phyloP scores from a whole-genome alignment of 1,140 invertebrate genomes.

The Drosophila littoralis region DNA sequence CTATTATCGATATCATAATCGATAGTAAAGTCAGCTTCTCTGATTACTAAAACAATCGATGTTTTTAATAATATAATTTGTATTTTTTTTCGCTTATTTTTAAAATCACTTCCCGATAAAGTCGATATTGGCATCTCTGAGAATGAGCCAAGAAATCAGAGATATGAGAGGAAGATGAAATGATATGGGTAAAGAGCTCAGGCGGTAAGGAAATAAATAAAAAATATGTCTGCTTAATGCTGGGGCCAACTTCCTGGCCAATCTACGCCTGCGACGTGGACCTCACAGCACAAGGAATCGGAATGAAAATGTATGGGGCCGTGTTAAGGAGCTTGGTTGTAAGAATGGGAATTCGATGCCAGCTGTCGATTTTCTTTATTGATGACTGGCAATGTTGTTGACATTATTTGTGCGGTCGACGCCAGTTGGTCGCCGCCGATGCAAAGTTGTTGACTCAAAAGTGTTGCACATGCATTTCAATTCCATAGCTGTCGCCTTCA shows the following conservation, averaged over 20 bases:
- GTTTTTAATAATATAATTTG: no score
- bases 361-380: conserved; percentile 65
- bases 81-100: no score
- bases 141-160: not conserved
- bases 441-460: conserved; percentile 73
- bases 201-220: not conserved
- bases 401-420: conserved; percentile 75
- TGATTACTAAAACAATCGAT: no score
- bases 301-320: not conserved
- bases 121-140: no score
- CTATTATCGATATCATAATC: no score
- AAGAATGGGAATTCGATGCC: conserved; percentile 26
- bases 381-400: conserved; percentile 76
- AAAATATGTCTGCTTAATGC: conserved; percentile 9
- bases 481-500: conserved; percentile 20
- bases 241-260: conserved; percentile 23
- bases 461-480: conserved; percentile 52
- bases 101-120: no score
- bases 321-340: not conserved
- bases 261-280: conserved; percentile 9
- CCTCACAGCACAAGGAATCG: not conserved
- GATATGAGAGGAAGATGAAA: not conserved
- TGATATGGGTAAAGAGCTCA: not conserved
- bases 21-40: no score
- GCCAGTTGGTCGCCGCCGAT: conserved; percentile 73